Base-by-base conservation (phyloP, 1,140 invertebrate genomes). In the Ceratosolen solmsi region DNA sequence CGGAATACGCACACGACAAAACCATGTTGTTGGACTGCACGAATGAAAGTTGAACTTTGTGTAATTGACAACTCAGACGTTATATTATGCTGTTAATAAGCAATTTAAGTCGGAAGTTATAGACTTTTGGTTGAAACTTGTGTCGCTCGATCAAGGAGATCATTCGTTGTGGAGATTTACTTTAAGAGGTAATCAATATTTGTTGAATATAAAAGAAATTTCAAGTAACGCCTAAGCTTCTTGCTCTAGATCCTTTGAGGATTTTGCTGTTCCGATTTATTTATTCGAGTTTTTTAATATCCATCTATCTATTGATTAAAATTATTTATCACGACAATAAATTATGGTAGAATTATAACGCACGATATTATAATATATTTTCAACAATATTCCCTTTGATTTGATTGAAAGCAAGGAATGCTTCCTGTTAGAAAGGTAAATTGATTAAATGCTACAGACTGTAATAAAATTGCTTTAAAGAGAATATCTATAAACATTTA, bases 61-160 rank as follows among this genome's bases (percentile, higher is more conserved):
- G 27, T 65, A 80, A 75, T 80, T 80, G 79, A 80, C 79, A 80
- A 27, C 22, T 74, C 0, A 41, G 25, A 27, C 41, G 13, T 20
- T 80, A 30, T 73, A 80, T 80, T 73, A 80, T 46, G 70, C 25
- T 41, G n/a, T 54, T 80, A 80, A 60, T 73, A 80, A 80, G 78
- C 78, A 51, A 30, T 79, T 56, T 38, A 54, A 71, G 22, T 25
- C 73, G 17, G 54, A 49, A 75, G 27, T 79, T 79, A 54, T 70
- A 11, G 41, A 11, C 25, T 9, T 76, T 49, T 9, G 25, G 15
- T 38, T n/a, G 1, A n/a, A 46, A 54, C 17, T 77, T 41, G 17
- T 46, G 51, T 25, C 56, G 36, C 36, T n/a, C n/a, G 54, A 30
- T 11, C 54, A 77, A 65, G 3, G 7, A 77, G 58, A n/a, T 41